Evolutionary conservation across 2,113 vertebrate species (phyloP).

Genomic region (Chinchilla lanigera): DNA sequence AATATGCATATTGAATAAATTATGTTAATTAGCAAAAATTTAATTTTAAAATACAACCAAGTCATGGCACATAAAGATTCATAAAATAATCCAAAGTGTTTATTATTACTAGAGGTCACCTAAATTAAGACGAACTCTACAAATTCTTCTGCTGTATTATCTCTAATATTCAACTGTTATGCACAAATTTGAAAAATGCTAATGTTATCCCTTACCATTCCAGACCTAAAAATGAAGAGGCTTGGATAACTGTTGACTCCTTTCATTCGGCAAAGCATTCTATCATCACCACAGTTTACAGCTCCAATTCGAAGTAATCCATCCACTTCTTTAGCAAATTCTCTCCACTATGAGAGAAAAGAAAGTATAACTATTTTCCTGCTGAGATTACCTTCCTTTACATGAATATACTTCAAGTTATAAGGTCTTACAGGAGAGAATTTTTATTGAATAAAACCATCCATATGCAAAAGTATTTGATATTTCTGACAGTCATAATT

Average conservation of each 20-base stretch:
- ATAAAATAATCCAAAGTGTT: conserved; percentile 31
- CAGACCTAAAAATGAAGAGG: conserved; percentile 92
- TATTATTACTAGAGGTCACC: conserved; percentile 22
- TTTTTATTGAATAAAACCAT: conserved; percentile 47
- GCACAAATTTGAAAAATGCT: neutral
- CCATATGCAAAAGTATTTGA: conserved; percentile 6
- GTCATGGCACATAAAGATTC: neutral
- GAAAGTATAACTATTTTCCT: neutral
- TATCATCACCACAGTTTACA: conserved; percentile 98
- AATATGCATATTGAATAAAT: neutral
- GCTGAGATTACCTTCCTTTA: neutral
- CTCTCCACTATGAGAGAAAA: conserved; percentile 92
- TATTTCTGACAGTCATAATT: conserved; percentile 4
- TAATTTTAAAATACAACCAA: conserved; percentile 35
- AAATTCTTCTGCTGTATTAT: conserved; percentile 3
- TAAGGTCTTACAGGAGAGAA: neutral
- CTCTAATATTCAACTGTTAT: conserved; percentile 26
- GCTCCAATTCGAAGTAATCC: conserved; percentile 96
- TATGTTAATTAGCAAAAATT: conserved; percentile 27
- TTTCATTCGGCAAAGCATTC: conserved; percentile 94
- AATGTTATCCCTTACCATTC: conserved; percentile 88
- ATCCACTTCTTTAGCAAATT: conserved; percentile 98
- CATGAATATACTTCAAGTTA: neutral
- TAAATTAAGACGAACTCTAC: conserved; percentile 33
- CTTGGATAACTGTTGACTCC: conserved; percentile 98